These are phyloP conservation scores for Penaeus indicus DNA, from an alignment of 1,140 invertebrate genomes.

Conservation along the genomic window DNA sequence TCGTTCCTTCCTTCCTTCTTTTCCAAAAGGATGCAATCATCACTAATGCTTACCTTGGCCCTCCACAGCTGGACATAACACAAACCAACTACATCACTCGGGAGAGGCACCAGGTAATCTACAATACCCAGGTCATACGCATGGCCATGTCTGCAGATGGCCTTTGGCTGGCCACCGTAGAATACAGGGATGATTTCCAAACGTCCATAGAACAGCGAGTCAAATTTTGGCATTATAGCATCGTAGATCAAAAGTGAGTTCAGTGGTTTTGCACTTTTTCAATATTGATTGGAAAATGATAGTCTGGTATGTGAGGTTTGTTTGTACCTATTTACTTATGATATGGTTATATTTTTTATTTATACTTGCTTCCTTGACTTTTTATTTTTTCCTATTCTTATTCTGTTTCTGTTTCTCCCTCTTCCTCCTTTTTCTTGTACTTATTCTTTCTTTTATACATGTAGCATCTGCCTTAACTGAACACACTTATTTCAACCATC, in stretches of 20 bases:
- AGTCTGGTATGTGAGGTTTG: neutral
- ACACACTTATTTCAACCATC: slow-evolving; percentile 28
- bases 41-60: neutral
- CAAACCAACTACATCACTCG: slow-evolving; percentile 80
- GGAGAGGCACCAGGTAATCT: slow-evolving; percentile 75
- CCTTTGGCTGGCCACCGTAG: slow-evolving; percentile 84
- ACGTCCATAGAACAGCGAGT: slow-evolving; percentile 78
- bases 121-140: slow-evolving; percentile 80
- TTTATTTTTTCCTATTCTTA: too few relatives aligned
- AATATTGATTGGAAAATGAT: neutral
- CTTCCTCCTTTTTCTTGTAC: too few relatives aligned
- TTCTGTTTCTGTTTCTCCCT: too few relatives aligned
- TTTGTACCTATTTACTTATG: too few relatives aligned
- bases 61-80: slow-evolving; percentile 81
- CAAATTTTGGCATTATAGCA: slow-evolving; percentile 84
- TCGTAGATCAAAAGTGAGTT: slow-evolving; percentile 77
- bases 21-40: too few relatives aligned
- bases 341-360: too few relatives aligned
- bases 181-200: slow-evolving; percentile 76
- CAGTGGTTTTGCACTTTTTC: neutral
- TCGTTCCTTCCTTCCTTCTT: neutral
- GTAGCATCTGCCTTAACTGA: too few relatives aligned
- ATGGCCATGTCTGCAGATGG: slow-evolving; percentile 79
- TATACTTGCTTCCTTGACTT: too few relatives aligned
- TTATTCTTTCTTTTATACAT: too few relatives aligned